A percentile compares a stretch with the other conserved stretches of the same genome.
phyloP scores from a whole-genome alignment of 2,888 invertebrate species.

The Craniophora ligustri region DNA sequence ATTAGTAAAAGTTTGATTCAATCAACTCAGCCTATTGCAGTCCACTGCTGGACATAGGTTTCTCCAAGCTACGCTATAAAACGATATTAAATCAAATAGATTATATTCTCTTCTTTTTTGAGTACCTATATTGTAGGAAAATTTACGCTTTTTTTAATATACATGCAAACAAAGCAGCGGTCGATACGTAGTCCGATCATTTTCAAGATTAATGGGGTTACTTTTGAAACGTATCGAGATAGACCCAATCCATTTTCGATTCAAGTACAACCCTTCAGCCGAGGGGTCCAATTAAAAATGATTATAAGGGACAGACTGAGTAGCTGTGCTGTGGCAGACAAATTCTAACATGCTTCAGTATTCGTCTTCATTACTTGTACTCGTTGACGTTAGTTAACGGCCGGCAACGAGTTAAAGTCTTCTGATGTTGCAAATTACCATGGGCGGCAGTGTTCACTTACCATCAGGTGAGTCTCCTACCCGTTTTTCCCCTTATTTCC shows the following conservation, averaged over 20 bases:
- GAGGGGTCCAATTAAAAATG: conserved; percentile 65
- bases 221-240: conserved; percentile 59
- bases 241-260: conserved; percentile 67
- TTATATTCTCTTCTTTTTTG: too few relatives aligned
- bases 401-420: too few relatives aligned
- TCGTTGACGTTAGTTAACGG: background rate
- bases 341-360: background rate
- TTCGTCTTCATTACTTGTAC: conserved; percentile 5
- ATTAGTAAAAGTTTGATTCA: too few relatives aligned
- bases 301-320: conserved; percentile 59
- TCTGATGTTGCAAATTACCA: too few relatives aligned
- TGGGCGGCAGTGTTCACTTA: too few relatives aligned
- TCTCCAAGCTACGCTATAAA: too few relatives aligned
- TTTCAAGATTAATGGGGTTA: conserved; percentile 61
- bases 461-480: too few relatives aligned
- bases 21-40: too few relatives aligned
- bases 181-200: conserved; percentile 48
- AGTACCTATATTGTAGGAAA: background rate
- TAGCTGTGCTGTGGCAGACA: conserved; percentile 48
- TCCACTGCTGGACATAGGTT: too few relatives aligned
- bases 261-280: conserved; percentile 59
- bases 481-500: too few relatives aligned
- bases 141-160: background rate
- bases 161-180: conserved; percentile 48
- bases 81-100: too few relatives aligned